Percentiles rank a stretch among this genome's conserved stretches.
Conservation (phyloP, 2,797 vertebrate species). For the Amniataba percoides region DNA sequence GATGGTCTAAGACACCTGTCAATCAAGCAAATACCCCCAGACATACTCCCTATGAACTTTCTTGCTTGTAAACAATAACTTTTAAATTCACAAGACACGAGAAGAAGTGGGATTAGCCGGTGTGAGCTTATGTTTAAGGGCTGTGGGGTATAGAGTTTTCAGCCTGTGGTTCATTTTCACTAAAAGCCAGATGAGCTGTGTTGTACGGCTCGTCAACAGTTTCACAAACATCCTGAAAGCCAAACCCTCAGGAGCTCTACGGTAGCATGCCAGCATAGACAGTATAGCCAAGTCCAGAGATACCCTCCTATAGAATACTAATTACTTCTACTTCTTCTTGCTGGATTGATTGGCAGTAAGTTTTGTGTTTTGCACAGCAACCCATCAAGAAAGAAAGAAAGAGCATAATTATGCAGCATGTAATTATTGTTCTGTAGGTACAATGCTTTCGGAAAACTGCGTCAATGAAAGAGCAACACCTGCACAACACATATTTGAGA, state of each 20-base stretch:
- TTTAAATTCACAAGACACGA: conserved; percentile 27
- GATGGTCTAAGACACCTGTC: conserved; percentile 59
- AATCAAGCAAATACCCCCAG: conserved; percentile 51
- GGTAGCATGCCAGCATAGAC: neutral
- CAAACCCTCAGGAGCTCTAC: conserved; percentile 12
- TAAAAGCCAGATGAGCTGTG: conserved; percentile 11
- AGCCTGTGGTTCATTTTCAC: neutral
- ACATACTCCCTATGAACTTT: conserved; percentile 17
- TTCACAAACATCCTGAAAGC: conserved; percentile 24
- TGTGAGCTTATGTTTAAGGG: rapidly evolving
- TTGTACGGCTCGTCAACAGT: neutral
- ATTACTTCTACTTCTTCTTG: conserved; percentile 1
- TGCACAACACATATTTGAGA: neutral
- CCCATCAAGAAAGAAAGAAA: conserved; percentile 2
- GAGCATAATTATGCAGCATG: neutral
- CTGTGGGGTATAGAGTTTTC: neutral
- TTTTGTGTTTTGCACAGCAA: conserved; percentile 4
- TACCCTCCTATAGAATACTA: conserved; percentile 11
- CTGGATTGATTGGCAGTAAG: conserved; percentile 7
- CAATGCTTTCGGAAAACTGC: neutral
- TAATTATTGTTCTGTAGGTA: neutral
- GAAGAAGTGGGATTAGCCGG: neutral
- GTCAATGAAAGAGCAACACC: neutral
- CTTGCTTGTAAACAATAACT: conserved; percentile 8
- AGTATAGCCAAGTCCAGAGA: conserved; percentile 13